Conservation (phyloP, 1,140 invertebrate species). For the Atta colombica region DNA sequence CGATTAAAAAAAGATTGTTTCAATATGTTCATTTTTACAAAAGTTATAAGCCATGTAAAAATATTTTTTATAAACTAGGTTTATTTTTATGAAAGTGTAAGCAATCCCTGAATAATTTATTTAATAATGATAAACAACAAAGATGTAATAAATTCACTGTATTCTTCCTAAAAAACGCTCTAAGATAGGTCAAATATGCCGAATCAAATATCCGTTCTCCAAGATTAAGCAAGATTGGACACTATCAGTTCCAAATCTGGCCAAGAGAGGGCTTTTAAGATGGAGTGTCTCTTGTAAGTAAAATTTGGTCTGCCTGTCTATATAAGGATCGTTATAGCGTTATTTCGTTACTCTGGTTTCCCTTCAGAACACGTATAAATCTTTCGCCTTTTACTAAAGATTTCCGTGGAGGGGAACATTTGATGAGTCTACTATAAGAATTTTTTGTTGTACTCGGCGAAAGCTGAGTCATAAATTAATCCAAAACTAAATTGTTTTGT, state of each 20-base stretch:
- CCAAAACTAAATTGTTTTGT: slow-evolving; percentile 2
- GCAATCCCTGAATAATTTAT: no score
- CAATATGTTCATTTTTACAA: no score
- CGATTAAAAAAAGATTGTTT: no score
- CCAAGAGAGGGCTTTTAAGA: slow-evolving; percentile 18
- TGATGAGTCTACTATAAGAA: slow-evolving; percentile 64
- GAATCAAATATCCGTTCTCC: no score
- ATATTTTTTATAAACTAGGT: no score
- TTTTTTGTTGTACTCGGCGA: slow-evolving; percentile 60
- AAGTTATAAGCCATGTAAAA: no score
- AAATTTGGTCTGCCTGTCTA: not conserved
- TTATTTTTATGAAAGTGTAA: no score
- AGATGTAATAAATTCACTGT: no score
- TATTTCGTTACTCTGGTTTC: slow-evolving; percentile 64
- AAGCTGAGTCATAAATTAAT: slow-evolving; percentile 56
- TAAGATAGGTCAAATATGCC: no score
- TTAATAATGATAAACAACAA: no score
- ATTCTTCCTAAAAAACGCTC: no score
- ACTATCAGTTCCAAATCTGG: not conserved
- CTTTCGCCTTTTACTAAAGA: slow-evolving; percentile 79
- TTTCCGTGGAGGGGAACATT: slow-evolving; percentile 77
- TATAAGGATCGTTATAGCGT: not conserved
- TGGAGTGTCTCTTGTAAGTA: slow-evolving; percentile 8
- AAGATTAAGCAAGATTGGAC: no score
- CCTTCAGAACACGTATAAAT: slow-evolving; percentile 76